These are phyloP conservation scores for Antennarius striatus DNA, from an alignment of 2,113 vertebrate genomes.

Conservation along the genomic window DNA sequence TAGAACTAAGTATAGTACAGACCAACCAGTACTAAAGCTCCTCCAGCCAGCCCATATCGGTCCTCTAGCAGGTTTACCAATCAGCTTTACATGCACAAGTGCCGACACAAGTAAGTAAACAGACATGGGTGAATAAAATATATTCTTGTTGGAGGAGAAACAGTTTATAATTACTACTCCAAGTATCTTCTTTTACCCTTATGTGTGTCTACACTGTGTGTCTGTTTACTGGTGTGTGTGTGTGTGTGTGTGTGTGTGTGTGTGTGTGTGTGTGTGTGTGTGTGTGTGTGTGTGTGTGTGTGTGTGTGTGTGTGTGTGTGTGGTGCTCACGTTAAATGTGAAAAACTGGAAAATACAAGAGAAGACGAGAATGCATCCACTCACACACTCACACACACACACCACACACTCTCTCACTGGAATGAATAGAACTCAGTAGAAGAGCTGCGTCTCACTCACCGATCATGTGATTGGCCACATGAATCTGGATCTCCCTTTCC, in stretches of 20 bases:
- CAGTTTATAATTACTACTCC: too few relatives aligned
- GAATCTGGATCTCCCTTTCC: slow-evolving; percentile 98
- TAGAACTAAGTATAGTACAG: too few relatives aligned
- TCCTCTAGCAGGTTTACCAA: too few relatives aligned
- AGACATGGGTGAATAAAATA: too few relatives aligned
- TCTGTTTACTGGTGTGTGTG: background rate
- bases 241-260: background rate
- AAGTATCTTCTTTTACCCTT: too few relatives aligned
- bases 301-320: background rate
- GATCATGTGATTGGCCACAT: slow-evolving; percentile 99
- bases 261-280: too few relatives aligned
- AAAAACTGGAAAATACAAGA: background rate
- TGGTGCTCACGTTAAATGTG: slow-evolving; percentile 3
- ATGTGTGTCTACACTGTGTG: too few relatives aligned
- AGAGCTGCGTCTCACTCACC: slow-evolving; percentile 82
- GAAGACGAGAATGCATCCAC: slow-evolving; percentile 20
- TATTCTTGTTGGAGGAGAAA: too few relatives aligned
- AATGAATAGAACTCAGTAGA: background rate
- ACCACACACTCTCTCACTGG: slow-evolving; percentile 23
- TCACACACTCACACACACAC: slow-evolving; percentile 6
- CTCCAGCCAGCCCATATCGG: too few relatives aligned
- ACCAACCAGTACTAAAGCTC: too few relatives aligned
- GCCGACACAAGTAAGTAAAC: too few relatives aligned
- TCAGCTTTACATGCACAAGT: too few relatives aligned
- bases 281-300: slow-evolving; percentile 4